Evolutionary conservation across 2,888 invertebrate species (phyloP), one percentile per base, ranked within the genome.

Genomic region (Aethes cnicana): DNA sequence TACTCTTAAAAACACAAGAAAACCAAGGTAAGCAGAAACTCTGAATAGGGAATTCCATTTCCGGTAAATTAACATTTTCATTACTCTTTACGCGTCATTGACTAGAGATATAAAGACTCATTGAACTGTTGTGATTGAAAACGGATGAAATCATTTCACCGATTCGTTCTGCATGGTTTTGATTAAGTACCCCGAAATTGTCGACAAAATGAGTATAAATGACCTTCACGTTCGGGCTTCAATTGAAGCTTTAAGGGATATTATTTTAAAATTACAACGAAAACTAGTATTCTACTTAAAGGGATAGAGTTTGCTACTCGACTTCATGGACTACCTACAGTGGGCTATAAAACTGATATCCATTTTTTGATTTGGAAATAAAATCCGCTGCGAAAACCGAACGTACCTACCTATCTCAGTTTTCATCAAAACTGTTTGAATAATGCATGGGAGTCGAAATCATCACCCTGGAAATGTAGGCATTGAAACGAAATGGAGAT

Each of bases 51-150:
- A n/a, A 55, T 49, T 56, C 36, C 36, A 42, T 33, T 59, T 50
- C 41, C 35, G 58, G 54, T 49, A 42, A 20, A 49, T 59, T 57
- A 54, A 37, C 47, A 62, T 56, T 63, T 61, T 56, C 53, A 59
- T 58, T 58, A 47, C 52, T 43, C 60, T 66, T 62, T 62, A 54
- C 61, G 58, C 50, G 57, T 43, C 43, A 62, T 49, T 63, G 47
- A 54, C 57, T 59, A 44, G 39, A 37, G 21, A 50, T 62, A 57
- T 58, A 57, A 63, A 58, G 56, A 53, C 32, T 56, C 53, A 44
- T 55, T 50, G 43, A 60, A 59, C 60, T 53, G 11, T 54, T 59
- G 55, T 54, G 52, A 62, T 64, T 62, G 54, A 11, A 55, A 54
- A 61, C 60, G 16, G 16, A 30, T 21, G 37, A 39, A 42, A 47